These are phyloP conservation scores for Siniperca chuatsi DNA, from an alignment of 2,113 vertebrate genomes.

Conservation along the genomic window DNA sequence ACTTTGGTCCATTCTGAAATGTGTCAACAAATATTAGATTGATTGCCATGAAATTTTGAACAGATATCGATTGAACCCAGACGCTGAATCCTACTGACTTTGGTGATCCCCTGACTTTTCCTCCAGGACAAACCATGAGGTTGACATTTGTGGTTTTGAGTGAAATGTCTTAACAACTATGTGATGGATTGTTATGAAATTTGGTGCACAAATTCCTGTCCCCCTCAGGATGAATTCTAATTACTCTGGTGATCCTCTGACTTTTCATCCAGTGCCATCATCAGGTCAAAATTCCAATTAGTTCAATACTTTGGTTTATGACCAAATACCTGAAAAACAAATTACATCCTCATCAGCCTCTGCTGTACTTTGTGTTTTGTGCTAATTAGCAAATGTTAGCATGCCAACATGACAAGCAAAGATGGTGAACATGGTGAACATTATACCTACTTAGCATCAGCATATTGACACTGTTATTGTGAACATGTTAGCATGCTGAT, in stretches of 20 bases:
- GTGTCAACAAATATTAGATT: background rate
- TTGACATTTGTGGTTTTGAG: too few relatives aligned
- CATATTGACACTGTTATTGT: background rate
- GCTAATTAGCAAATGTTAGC: background rate
- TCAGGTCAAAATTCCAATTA: background rate
- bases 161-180: background rate
- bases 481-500: background rate
- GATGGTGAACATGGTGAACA: too few relatives aligned
- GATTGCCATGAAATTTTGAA: background rate
- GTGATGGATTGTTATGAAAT: too few relatives aligned
- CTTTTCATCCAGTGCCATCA: too few relatives aligned
- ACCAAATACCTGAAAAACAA: too few relatives aligned
- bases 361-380: background rate
- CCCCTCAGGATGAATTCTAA: too few relatives aligned
- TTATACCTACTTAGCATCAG: too few relatives aligned
- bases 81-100: background rate
- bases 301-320: too few relatives aligned
- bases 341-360: background rate
- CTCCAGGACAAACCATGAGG: too few relatives aligned
- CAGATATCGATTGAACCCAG: too few relatives aligned
- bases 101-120: too few relatives aligned
- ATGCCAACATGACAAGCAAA: background rate
- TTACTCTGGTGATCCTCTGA: background rate
- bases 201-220: too few relatives aligned
- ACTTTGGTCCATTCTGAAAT: slow-evolving; percentile 21